Percentiles rank a stretch among this genome's conserved stretches.
Conservation (phyloP, 2,113 vertebrate genomes). For the Microcebus griseorufus region DNA sequence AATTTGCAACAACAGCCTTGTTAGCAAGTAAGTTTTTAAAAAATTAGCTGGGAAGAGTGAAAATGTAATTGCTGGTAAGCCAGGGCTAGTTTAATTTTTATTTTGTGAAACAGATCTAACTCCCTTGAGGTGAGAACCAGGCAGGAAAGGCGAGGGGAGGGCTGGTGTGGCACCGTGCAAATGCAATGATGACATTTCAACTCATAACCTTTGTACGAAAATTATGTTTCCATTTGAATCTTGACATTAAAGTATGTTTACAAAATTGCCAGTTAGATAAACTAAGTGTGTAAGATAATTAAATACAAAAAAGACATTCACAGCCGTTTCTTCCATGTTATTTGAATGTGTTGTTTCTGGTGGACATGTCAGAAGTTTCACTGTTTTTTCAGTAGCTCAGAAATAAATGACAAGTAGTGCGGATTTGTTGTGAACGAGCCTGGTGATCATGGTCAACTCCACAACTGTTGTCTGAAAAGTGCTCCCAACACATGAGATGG, state of each 20-base stretch:
- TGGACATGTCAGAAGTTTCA: slow-evolving; percentile 80
- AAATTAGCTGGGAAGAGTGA: slow-evolving; percentile 42
- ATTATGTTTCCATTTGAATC: slow-evolving; percentile 77
- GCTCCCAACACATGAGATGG: not conserved
- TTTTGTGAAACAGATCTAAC: not conserved
- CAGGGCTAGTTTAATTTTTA: not conserved
- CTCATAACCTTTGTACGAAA: slow-evolving; percentile 76
- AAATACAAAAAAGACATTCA: slow-evolving; percentile 55
- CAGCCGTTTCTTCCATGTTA: slow-evolving; percentile 51
- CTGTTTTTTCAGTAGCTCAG: slow-evolving; percentile 52
- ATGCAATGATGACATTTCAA: slow-evolving; percentile 52
- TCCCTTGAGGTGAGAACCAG: not conserved
- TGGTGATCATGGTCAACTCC: not conserved
- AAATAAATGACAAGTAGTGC: slow-evolving; percentile 39
- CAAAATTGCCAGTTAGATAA: slow-evolving; percentile 71
- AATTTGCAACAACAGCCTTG: slow-evolving; percentile 37
- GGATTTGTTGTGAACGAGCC: not conserved
- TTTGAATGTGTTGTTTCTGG: slow-evolving; percentile 62
- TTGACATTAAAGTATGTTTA: slow-evolving; percentile 80
- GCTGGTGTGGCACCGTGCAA: slow-evolving; percentile 67
- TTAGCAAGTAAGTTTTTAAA: slow-evolving; percentile 59
- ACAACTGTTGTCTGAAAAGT: not conserved
- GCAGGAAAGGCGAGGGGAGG: not conserved
- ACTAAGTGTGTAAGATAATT: slow-evolving; percentile 61
- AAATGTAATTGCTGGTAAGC: accelerated